Percentiles rank a stretch among this genome's conserved stretches.
phyloP scores from a whole-genome alignment of 1,140 invertebrate genomes.

The Spodoptera litura region DNA sequence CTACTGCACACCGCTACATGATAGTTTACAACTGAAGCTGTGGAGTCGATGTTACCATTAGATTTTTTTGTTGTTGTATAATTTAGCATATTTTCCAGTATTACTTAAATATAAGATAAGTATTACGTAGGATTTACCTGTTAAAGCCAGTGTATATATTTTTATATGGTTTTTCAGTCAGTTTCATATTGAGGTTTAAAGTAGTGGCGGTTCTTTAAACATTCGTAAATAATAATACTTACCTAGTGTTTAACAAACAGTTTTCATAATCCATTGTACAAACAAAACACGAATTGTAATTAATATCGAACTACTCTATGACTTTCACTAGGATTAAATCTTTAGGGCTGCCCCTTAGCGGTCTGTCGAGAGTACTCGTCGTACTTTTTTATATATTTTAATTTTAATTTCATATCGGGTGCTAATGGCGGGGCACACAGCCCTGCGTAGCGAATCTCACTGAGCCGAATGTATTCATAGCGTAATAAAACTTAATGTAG shows the following conservation, averaged over 20 bases:
- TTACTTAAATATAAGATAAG: not conserved
- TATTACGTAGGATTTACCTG: not conserved
- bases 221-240: too few species aligned
- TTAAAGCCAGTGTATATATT: too few species aligned
- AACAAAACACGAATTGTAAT: not conserved
- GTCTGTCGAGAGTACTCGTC: conserved; percentile 80
- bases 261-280: not conserved
- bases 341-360: conserved; percentile 83
- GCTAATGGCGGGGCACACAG: conserved; percentile 81
- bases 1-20: conserved; percentile 82
- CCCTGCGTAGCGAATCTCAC: conserved; percentile 82
- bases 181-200: too few species aligned
- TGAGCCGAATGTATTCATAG: conserved; percentile 81
- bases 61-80: not conserved
- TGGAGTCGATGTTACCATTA: conserved; percentile 64
- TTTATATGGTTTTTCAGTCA: too few species aligned
- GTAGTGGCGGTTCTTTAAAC: too few species aligned
- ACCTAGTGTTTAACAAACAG: too few species aligned
- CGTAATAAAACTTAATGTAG: conserved; percentile 84
- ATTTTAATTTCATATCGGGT: conserved; percentile 86
- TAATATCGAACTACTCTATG: conserved; percentile 58
- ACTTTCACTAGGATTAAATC: conserved; percentile 64
- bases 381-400: conserved; percentile 85
- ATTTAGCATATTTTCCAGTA: not conserved
- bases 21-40: conserved; percentile 69